Percentiles rank a stretch among this genome's conserved stretches.
These are phyloP conservation scores for Osmerus eperlanus DNA, from an alignment of 2,113 vertebrate species.

Conservation along the genomic window DNA sequence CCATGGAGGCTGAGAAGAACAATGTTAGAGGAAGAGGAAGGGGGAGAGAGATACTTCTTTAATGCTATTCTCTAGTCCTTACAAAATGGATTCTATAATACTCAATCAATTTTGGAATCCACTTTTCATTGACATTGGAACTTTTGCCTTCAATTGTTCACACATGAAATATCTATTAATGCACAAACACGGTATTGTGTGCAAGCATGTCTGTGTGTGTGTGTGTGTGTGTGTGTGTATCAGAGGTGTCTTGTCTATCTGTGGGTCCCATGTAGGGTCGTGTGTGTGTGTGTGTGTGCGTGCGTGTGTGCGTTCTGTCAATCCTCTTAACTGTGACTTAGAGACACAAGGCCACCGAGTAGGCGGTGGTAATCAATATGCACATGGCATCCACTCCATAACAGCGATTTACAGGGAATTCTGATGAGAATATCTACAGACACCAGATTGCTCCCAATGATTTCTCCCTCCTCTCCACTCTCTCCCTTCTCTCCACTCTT, in stretches of 20 bases:
- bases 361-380: slow-evolving; percentile 21
- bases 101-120: too few species aligned
- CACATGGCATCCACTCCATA: slow-evolving; percentile 1
- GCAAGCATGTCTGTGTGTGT: neutral
- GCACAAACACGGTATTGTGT: neutral
- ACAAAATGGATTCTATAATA: neutral
- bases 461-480: neutral
- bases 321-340: slow-evolving; percentile 4
- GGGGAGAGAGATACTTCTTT: neutral
- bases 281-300: too few species aligned
- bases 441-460: neutral
- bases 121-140: too few species aligned
- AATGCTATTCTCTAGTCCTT: too few species aligned
- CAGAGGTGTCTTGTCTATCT: too few species aligned
- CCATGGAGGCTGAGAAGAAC: neutral
- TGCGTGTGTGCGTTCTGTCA: neutral
- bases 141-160: neutral
- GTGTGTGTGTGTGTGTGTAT: neutral
- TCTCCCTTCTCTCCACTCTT: neutral
- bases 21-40: neutral
- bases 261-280: too few species aligned
- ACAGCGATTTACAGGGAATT: slow-evolving; percentile 17
- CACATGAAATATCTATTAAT: neutral
- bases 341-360: neutral
- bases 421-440: slow-evolving; percentile 17